Evolutionary conservation across 2,888 invertebrate species (phyloP).

Genomic region (Frankliniella fusca): DNA sequence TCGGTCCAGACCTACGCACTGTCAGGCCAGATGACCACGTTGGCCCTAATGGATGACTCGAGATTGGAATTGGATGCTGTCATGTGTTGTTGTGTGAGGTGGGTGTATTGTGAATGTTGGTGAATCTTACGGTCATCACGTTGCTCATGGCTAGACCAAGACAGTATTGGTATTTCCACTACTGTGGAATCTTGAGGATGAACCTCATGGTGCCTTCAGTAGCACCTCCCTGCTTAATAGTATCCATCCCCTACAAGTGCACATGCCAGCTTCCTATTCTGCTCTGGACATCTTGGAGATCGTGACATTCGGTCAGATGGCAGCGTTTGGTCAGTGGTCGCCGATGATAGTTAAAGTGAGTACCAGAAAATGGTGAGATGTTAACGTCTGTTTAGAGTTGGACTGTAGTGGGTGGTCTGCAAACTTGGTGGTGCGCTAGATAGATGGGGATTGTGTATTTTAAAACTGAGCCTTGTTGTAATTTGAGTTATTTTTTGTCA

Average conservation of each 20-base stretch:
- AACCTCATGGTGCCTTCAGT: neutral
- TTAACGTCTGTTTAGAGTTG: neutral
- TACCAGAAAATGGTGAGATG: neutral
- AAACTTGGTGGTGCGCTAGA: constrained; percentile 9
- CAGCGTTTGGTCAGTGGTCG: constrained; percentile 6
- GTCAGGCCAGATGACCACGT: neutral
- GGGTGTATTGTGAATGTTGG: constrained; percentile 1
- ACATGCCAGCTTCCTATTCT: neutral
- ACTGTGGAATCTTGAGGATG: neutral
- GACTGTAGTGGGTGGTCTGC: no score
- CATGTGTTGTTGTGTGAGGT: neutral
- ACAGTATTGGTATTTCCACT: no score
- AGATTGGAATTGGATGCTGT: neutral
- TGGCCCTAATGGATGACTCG: neutral
- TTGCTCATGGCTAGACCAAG: no score
- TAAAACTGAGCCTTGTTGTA: neutral
- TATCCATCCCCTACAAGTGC: neutral
- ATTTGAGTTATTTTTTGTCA: neutral
- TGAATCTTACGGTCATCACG: neutral
- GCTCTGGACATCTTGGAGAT: neutral
- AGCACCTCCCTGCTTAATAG: neutral
- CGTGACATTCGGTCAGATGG: neutral
- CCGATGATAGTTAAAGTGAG: constrained; percentile 12
- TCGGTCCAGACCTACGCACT: neutral
- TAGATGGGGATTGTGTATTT: neutral